Evolutionary conservation across 2,797 vertebrate genomes (phyloP), one percentile per base, ranked within the genome.

Genomic region (Hydrolagus colliei): DNA sequence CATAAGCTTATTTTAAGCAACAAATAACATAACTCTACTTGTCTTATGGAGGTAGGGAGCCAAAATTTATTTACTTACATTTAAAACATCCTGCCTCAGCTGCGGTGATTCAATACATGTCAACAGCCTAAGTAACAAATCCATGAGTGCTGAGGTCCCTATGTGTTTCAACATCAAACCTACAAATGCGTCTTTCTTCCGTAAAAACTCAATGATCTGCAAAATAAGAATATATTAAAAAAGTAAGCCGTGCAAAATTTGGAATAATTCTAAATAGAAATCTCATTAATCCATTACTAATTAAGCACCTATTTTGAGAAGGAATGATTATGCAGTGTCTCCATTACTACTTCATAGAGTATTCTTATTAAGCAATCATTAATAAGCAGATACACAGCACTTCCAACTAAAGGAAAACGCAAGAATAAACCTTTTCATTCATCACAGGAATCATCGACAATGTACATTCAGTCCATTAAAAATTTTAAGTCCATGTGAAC

Each of bases 111-210:
- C 98, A 77, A 98, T 97, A 90, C 98, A 99, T 2, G 97, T 99
- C 89, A 99, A 94, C 91, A 99, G 96, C 91, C 98, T 93, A 89
- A 99, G 97, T 91, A 99, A 92, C 89, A 99, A 92, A 89, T 99
- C 98, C 98, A 99, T 99, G 89, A 99, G 97, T 87, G 97, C 97
- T 68, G 98, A 99, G 73, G 97, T 99, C 89, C 97, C 98, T 90
- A 99, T 99, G 92, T 99, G 97, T 92, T 98, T 98, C 89, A 99
- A 97, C 91, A 99, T 94, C 87, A 99, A 92, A 91, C 98, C 96
- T 88, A 99, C 97, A 93, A 99, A 99, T 89, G 99, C 97, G 80
- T 96, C 96, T 75, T 94, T 95, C 93, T 96, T 97, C 91, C 97
- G 95, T 88, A 99, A 93, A 92, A 99, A 99, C 86, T 96, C 96